Percentiles rank a stretch among this genome's conserved stretches.
phyloP scores from a whole-genome alignment of 2,797 vertebrate genomes.

The Pogonophryne albipinna region DNA sequence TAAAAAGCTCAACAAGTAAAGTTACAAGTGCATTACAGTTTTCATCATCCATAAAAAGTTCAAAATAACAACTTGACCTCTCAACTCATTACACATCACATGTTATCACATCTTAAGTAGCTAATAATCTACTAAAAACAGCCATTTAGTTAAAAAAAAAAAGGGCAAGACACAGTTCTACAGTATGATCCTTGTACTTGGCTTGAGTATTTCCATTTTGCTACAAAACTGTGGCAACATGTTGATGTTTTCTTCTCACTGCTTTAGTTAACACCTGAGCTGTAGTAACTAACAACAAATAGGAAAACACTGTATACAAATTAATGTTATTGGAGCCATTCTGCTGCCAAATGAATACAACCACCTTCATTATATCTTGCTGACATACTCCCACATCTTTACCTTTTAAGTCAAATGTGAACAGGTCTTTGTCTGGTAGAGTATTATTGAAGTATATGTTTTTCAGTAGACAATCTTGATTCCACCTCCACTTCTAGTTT shows the following conservation, averaged over 20 bases:
- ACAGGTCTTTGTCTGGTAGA: neutral
- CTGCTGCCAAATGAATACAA: neutral
- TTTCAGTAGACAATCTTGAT: neutral
- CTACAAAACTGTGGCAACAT: neutral
- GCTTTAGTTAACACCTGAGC: neutral
- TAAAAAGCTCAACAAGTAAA: slow-evolving; percentile 2
- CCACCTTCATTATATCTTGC: neutral
- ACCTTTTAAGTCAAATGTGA: neutral
- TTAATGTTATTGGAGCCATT: neutral
- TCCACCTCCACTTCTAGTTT: neutral
- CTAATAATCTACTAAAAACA: slow-evolving; percentile 1
- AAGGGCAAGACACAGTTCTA: slow-evolving; percentile 4
- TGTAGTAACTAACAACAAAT: neutral
- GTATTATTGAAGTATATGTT: neutral
- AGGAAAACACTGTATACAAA: neutral
- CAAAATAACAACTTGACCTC: slow-evolving; percentile 12
- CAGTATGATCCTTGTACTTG: neutral
- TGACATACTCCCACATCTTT: slow-evolving; percentile 3
- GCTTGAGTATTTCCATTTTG: neutral
- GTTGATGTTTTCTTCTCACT: neutral
- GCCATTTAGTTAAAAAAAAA: neutral
- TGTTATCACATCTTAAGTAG: slow-evolving; percentile 14
- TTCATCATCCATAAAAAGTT: slow-evolving; percentile 7
- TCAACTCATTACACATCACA: neutral
- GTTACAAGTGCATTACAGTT: slow-evolving; percentile 22